Evolutionary conservation across 2,113 vertebrate species (phyloP).

Genomic region (Ploceus nigricollis): DNA sequence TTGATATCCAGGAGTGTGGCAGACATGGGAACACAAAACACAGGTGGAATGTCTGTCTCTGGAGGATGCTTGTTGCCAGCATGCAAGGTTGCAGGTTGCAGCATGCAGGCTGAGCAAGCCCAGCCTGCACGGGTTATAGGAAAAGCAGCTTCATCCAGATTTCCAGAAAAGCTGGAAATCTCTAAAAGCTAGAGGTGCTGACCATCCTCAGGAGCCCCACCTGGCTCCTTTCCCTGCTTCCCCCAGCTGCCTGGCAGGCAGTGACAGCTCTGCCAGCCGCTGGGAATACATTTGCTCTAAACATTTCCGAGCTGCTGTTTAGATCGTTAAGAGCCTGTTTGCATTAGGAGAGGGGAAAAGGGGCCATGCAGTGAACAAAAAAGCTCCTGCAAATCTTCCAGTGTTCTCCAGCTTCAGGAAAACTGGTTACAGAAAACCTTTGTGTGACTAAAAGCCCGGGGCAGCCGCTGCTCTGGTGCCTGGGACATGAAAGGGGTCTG

Average conservation of each 20-base stretch:
- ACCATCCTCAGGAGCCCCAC: neutral
- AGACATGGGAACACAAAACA: neutral
- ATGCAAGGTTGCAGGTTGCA: neutral
- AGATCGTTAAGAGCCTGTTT: neutral
- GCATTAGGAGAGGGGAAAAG: neutral
- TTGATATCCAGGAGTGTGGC: neutral
- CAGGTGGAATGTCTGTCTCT: fast-evolving
- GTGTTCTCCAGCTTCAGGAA: neutral
- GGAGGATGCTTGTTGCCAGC: neutral
- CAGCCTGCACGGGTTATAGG: fast-evolving
- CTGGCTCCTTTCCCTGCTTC: neutral
- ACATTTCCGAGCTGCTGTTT: neutral
- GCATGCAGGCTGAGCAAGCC: neutral
- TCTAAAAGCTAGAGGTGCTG: neutral
- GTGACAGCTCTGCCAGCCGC: neutral
- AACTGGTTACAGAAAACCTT: neutral
- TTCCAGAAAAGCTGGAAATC: neutral
- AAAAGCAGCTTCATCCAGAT: neutral
- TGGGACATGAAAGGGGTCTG: neutral
- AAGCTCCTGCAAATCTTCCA: neutral
- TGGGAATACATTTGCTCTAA: neutral
- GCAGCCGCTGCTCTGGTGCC: neutral
- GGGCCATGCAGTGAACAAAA: neutral
- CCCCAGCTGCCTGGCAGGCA: neutral
- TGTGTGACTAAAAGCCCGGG: neutral